Base-by-base conservation (phyloP, 2,888 invertebrate species). In the Allacma fusca region DNA sequence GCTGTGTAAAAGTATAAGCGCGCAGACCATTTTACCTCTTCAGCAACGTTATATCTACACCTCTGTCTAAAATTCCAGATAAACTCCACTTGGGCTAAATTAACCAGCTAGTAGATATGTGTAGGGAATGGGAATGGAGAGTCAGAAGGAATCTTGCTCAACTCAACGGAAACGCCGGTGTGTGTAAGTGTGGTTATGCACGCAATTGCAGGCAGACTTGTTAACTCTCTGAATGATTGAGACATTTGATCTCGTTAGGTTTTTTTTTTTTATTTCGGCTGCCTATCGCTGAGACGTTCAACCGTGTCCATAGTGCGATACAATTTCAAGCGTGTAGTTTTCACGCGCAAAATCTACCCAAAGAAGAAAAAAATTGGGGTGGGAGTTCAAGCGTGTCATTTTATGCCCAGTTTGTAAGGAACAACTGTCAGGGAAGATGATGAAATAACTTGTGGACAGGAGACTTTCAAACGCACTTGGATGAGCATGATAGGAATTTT, bases 221-320 rank as follows among this genome's bases (percentile, higher is more conserved):
- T 50, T 68, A 29, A 1, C 68, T 34, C 40, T 5, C 29, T 73
- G 73, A 40, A 34, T 62, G 73, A 73, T 73, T 73, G 73, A 73
- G 73, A 62, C 62, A 73, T 73, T 73, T 59, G 73, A 73, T 73
- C 62, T 73, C 29, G 71, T 69, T 69, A 43, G 13, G 43, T 23
- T 69, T 29, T 69, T 19, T 44, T 29, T 1, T 1, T 23, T 43
- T 19, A 28, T 29, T 28, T 13, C 9, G 5, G 16, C n/a, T 26
- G 26, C 67, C n/a, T 29, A n/a, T 67, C 29, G 43, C 21, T 40
- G 1, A 24, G 24, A 69, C 69, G 43, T 23, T 69, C 69, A 69
- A 43, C 69, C 69, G 43, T 69, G 43, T 69, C 69, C 43, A 69
- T 43, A 40, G 65, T 65, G 28, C 65, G 16, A 68, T 68, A 4